Conservation (phyloP, 2,113 vertebrate genomes). For the Peromyscus polionotus region DNA sequence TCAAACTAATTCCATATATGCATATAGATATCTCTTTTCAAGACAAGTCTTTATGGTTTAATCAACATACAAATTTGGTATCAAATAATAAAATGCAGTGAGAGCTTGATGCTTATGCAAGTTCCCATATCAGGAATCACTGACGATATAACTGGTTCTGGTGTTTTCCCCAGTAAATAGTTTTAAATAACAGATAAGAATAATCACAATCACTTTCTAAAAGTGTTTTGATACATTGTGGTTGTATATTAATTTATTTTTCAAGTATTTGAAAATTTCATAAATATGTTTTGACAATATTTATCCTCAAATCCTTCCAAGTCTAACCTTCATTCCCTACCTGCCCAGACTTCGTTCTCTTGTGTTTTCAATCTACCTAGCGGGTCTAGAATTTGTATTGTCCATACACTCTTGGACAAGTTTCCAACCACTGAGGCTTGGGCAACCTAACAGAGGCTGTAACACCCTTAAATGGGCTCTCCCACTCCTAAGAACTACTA, state of each 20-base stretch:
- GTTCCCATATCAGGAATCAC: not conserved
- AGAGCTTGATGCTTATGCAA: not conserved
- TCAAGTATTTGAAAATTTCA: not conserved
- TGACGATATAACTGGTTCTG: not conserved
- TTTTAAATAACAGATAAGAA: not conserved
- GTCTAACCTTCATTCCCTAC: not conserved
- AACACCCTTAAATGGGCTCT: not conserved
- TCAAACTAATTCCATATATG: not conserved
- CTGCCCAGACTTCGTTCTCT: not conserved
- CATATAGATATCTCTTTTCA: conserved; percentile 13
- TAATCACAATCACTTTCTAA: not conserved
- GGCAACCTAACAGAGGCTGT: not conserved
- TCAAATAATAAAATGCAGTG: not conserved
- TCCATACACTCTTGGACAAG: too few relatives aligned
- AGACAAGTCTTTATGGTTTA: not conserved
- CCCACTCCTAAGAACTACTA: not conserved
- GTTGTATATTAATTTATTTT: not conserved
- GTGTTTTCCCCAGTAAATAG: not conserved
- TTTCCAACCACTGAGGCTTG: not conserved
- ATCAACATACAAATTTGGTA: not conserved
- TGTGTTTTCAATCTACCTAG: not conserved
- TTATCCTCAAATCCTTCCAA: not conserved
- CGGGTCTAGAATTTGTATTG: not conserved
- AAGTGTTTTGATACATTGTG: not conserved
- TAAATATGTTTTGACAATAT: not conserved